phyloP scores from a whole-genome alignment of 64 coral and sea anemone genomes.

The Montipora capricornis region DNA sequence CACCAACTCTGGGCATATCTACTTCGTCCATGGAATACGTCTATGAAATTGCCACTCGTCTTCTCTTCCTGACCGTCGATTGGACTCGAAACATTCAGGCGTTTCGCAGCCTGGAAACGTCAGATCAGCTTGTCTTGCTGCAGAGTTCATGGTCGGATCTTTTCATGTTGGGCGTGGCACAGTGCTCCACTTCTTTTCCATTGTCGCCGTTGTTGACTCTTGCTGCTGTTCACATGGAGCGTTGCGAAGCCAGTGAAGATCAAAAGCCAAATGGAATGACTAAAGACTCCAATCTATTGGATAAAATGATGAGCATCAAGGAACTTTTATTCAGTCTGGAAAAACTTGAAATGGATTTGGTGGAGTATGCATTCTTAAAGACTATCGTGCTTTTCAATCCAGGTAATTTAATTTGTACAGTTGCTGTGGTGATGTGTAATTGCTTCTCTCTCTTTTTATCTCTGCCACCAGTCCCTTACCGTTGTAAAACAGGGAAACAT shows the following conservation, averaged over 20 bases:
- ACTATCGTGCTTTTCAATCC: slow-evolving; percentile 88
- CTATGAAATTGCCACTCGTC: slow-evolving; percentile 96
- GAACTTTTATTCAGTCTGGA: slow-evolving; percentile 93
- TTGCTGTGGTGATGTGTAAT: not conserved
- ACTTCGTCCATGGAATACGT: slow-evolving; percentile 96
- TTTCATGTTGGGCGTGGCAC: slow-evolving; percentile 89
- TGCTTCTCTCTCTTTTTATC: too few species aligned
- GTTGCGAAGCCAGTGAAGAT: not conserved
- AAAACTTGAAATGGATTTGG: slow-evolving; percentile 69
- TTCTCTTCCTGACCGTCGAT: slow-evolving; percentile 94
- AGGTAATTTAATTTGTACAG: slow-evolving; percentile 3
- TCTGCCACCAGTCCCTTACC: too few species aligned
- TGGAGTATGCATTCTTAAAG: slow-evolving; percentile 92
- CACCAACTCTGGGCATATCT: slow-evolving; percentile 71
- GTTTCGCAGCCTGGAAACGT: slow-evolving; percentile 73
- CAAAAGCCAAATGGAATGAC: not conserved
- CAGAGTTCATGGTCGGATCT: slow-evolving; percentile 92
- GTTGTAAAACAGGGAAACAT: too few species aligned
- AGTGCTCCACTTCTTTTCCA: slow-evolving; percentile 84
- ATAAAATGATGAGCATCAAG: slow-evolving; percentile 84
- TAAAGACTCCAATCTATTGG: slow-evolving; percentile 53
- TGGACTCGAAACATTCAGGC: slow-evolving; percentile 84
- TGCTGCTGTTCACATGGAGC: slow-evolving; percentile 75
- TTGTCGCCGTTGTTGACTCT: slow-evolving; percentile 86
- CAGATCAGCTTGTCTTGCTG: slow-evolving; percentile 88